phyloP scores from a whole-genome alignment of 2,888 invertebrate species.

The Sialis lutaria region DNA sequence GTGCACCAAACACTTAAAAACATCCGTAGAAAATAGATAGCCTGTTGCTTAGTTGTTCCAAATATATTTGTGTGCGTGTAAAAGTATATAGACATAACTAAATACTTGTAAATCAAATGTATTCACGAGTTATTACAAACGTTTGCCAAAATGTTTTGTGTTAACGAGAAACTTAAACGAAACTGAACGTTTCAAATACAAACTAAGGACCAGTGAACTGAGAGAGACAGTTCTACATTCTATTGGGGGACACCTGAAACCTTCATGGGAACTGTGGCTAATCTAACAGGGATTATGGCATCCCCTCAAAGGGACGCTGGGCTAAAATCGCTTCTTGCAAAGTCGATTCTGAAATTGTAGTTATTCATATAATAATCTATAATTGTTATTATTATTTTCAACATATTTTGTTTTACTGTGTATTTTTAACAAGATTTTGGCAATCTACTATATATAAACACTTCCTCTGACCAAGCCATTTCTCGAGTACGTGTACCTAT shows the following conservation, averaged over 20 bases:
- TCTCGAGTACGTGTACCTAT: no score
- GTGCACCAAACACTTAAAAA: no score
- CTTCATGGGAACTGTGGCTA: slow-evolving; percentile 6
- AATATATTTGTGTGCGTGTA: slow-evolving; percentile 20
- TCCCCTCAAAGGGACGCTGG: neutral
- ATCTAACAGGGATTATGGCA: slow-evolving; percentile 5
- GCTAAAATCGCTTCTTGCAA: slow-evolving; percentile 3
- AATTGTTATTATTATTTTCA: slow-evolving; percentile 4
- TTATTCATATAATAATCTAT: slow-evolving; percentile 4
- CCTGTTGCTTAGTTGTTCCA: neutral
- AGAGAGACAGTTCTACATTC: slow-evolving; percentile 10
- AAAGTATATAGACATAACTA: slow-evolving; percentile 20
- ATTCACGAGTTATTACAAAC: slow-evolving; percentile 3
- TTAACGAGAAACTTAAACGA: neutral
- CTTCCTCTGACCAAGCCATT: no score
- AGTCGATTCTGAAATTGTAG: slow-evolving; percentile 5
- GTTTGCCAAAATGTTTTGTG: slow-evolving; percentile 5
- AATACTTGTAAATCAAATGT: neutral
- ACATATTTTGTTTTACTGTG: slow-evolving; percentile 4
- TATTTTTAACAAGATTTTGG: slow-evolving; percentile 7
- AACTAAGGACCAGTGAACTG: slow-evolving; percentile 6
- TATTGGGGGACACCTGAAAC: slow-evolving; percentile 9
- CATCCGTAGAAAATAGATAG: no score
- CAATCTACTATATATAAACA: slow-evolving; percentile 3
- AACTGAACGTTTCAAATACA: neutral